phyloP scores from a whole-genome alignment of 2,888 invertebrate species.

The Acrobasis suavella region DNA sequence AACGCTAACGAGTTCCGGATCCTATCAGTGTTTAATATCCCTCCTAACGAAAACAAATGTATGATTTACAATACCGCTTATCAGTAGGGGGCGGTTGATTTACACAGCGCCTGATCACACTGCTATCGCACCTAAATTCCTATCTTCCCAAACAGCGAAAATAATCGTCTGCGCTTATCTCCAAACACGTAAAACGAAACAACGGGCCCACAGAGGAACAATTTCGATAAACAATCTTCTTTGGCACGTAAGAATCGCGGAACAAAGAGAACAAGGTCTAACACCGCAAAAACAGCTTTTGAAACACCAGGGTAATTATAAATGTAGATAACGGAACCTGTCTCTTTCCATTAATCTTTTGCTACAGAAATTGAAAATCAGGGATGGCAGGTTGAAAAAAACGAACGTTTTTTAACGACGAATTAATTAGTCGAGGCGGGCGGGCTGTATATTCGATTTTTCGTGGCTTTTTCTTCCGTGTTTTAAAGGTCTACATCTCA shows the following conservation, averaged over 20 bases:
- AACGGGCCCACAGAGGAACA: slow-evolving; percentile 39
- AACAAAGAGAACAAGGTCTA: slow-evolving; percentile 35
- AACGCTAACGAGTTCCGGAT: slow-evolving; percentile 30
- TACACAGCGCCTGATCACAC: slow-evolving; percentile 54
- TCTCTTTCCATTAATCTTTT: slow-evolving; percentile 62
- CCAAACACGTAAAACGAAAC: slow-evolving; percentile 46
- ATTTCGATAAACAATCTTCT: slow-evolving; percentile 37
- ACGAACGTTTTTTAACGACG: slow-evolving; percentile 52
- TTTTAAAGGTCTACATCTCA: slow-evolving; percentile 3
- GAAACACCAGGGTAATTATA: slow-evolving; percentile 47
- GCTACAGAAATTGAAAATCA: slow-evolving; percentile 66
- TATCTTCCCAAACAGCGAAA: slow-evolving; percentile 51
- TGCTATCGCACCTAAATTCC: slow-evolving; percentile 38
- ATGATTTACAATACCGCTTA: slow-evolving; percentile 74
- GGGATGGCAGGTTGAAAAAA: slow-evolving; percentile 56
- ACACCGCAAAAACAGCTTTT: slow-evolving; percentile 43
- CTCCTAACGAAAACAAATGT: slow-evolving; percentile 66
- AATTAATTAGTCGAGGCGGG: slow-evolving; percentile 61
- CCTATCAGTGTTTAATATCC: slow-evolving; percentile 52
- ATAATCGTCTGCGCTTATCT: slow-evolving; percentile 55
- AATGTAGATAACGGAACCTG: slow-evolving; percentile 53
- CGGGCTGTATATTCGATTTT: slow-evolving; percentile 50
- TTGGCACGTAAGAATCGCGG: slow-evolving; percentile 33
- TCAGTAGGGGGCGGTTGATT: slow-evolving; percentile 73
- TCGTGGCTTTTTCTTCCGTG: slow-evolving; percentile 34